phyloP scores from a whole-genome alignment of 2,888 invertebrate species.

The Copidosoma aretas region DNA sequence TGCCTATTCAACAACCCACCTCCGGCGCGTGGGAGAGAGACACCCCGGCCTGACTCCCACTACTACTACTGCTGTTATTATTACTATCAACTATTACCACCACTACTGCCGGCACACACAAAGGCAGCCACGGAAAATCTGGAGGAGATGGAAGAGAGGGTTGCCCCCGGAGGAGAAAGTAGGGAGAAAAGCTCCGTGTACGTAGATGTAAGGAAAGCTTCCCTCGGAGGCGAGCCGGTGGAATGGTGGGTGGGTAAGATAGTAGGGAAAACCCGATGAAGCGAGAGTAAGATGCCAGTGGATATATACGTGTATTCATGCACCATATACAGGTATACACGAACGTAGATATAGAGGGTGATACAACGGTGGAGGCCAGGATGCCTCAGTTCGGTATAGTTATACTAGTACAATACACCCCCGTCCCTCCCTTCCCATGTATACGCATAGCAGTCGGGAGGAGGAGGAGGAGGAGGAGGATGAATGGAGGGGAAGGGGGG shows the following conservation, averaged over 20 bases:
- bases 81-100: neutral
- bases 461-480: neutral
- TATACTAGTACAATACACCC: slow-evolving; percentile 3
- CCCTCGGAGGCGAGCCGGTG: neutral
- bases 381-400: neutral
- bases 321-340: too few species aligned
- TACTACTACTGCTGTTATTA: neutral
- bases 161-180: slow-evolving; percentile 17
- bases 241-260: slow-evolving; percentile 3
- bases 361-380: too few species aligned
- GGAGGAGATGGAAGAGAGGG: slow-evolving; percentile 16
- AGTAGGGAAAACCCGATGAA: slow-evolving; percentile 15
- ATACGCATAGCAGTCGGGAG: slow-evolving; percentile 3
- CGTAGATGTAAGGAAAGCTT: slow-evolving; percentile 8
- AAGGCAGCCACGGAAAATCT: slow-evolving; percentile 21
- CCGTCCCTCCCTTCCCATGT: too few species aligned
- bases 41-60: too few species aligned
- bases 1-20: too few species aligned
- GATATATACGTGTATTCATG: slow-evolving; percentile 9
- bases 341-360: too few species aligned
- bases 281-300: slow-evolving; percentile 32
- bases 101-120: neutral
- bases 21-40: too few species aligned
- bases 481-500: neutral
- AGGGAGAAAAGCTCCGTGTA: neutral